phyloP scores from a whole-genome alignment of 1,140 invertebrate genomes.

The Oryzaephilus surinamensis region DNA sequence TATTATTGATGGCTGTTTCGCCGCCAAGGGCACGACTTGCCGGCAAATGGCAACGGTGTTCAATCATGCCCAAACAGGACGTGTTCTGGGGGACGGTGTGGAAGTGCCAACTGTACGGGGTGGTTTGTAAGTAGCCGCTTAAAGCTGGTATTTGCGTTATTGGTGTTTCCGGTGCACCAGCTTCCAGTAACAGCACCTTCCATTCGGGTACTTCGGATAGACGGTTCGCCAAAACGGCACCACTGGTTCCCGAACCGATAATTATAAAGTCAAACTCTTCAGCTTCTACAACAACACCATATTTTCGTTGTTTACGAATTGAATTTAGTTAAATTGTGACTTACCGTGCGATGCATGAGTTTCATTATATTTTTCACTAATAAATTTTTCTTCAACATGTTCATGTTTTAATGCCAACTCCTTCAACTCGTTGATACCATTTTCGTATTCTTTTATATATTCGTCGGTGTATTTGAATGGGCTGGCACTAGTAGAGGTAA shows the following conservation, averaged over 20 bases:
- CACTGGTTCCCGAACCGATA: slow-evolving; percentile 40
- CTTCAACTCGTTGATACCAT: too few relatives aligned
- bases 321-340: too few relatives aligned
- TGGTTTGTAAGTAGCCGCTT: slow-evolving; percentile 57
- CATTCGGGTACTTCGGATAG: slow-evolving; percentile 60
- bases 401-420: too few relatives aligned
- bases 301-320: too few relatives aligned
- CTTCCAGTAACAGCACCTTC: slow-evolving; percentile 63
- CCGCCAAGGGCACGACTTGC: slow-evolving; percentile 60
- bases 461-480: too few relatives aligned
- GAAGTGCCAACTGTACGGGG: slow-evolving; percentile 70
- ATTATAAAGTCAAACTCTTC: slow-evolving; percentile 32
- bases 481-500: too few relatives aligned
- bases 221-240: slow-evolving; percentile 49
- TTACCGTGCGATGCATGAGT: too few relatives aligned
- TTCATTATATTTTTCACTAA: too few relatives aligned
- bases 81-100: slow-evolving; percentile 54
- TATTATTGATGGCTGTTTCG: slow-evolving; percentile 71
- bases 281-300: too few relatives aligned
- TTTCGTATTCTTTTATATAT: too few relatives aligned
- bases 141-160: slow-evolving; percentile 63
- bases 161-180: slow-evolving; percentile 52
- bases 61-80: slow-evolving; percentile 35
- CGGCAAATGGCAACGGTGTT: slow-evolving; percentile 47
- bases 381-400: too few relatives aligned